phyloP scores from a whole-genome alignment of 2,797 vertebrate species.

The Rhinophrynus dorsalis region DNA sequence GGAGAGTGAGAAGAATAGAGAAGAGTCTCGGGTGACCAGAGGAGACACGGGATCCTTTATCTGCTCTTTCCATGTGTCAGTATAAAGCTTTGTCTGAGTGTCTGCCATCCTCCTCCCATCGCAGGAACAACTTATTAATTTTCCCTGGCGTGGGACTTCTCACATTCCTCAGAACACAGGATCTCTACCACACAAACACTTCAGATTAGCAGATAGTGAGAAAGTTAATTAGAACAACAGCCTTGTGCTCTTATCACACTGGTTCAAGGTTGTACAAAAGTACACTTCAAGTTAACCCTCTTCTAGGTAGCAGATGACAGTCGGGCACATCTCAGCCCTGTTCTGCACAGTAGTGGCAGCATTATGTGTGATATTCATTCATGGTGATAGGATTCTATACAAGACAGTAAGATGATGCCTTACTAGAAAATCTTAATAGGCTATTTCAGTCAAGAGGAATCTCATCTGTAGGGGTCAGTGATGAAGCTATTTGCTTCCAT shows the following conservation, averaged over 20 bases:
- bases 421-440: too few relatives aligned
- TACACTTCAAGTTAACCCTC: background rate
- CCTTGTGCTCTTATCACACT: conserved; percentile 1
- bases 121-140: background rate
- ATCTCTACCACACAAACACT: background rate
- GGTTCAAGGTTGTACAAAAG: conserved; percentile 15
- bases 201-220: conserved; percentile 18
- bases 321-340: background rate
- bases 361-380: background rate
- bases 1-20: too few relatives aligned
- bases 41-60: background rate
- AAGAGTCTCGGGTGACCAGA: background rate
- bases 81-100: background rate
- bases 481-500: too few relatives aligned
- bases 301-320: background rate
- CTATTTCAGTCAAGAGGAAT: too few relatives aligned
- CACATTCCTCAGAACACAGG: background rate
- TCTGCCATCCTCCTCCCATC: background rate
- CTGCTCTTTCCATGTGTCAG: background rate
- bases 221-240: conserved; percentile 24
- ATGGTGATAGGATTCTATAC: too few relatives aligned
- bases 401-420: too few relatives aligned
- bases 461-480: too few relatives aligned
- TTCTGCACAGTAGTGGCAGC: background rate
- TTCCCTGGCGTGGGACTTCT: background rate